A percentile compares a stretch with the other conserved stretches of the same genome.
These are phyloP conservation scores for Calliopsis andreniformis DNA, from an alignment of 1,140 invertebrate genomes.

Conservation along the genomic window DNA sequence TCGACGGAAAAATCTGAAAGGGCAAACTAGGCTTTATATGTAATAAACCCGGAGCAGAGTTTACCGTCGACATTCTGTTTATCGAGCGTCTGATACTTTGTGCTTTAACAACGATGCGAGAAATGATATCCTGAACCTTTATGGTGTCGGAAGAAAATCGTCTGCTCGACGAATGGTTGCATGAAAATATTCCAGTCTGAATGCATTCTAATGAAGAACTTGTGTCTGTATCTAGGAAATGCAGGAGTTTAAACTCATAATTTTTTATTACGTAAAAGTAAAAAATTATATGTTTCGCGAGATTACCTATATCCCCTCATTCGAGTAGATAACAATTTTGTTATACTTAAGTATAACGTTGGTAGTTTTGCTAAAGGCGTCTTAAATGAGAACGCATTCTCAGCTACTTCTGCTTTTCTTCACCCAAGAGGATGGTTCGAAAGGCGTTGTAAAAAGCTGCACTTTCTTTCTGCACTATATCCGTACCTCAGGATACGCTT, in stretches of 20 bases:
- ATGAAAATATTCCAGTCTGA: background rate
- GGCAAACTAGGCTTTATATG: conserved; percentile 3
- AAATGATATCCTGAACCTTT: background rate
- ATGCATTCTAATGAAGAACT: background rate
- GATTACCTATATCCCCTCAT: background rate
- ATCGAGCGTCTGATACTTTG: background rate
- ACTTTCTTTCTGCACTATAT: conserved; percentile 26
- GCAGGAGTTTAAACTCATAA: no score
- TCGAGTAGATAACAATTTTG: background rate
- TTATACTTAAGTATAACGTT: background rate
- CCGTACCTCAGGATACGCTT: conserved; percentile 21
- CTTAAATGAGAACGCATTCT: conserved; percentile 30
- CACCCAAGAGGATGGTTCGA: conserved; percentile 18
- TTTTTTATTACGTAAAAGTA: no score
- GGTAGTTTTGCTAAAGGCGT: conserved; percentile 30
- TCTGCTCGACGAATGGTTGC: background rate
- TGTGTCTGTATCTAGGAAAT: no score
- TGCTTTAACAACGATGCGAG: background rate
- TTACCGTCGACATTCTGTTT: background rate
- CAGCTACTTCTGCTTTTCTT: conserved; percentile 31
- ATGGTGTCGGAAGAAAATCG: conserved; percentile 6
- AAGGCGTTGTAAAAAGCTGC: conserved; percentile 25
- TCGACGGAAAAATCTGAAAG: background rate
- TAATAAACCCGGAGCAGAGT: conserved; percentile 12
- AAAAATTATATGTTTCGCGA: no score